Percentiles rank a stretch among this genome's conserved stretches.
Evolutionary conservation across 2,888 invertebrate species (phyloP).

Genomic region (Isoperla grammatica): DNA sequence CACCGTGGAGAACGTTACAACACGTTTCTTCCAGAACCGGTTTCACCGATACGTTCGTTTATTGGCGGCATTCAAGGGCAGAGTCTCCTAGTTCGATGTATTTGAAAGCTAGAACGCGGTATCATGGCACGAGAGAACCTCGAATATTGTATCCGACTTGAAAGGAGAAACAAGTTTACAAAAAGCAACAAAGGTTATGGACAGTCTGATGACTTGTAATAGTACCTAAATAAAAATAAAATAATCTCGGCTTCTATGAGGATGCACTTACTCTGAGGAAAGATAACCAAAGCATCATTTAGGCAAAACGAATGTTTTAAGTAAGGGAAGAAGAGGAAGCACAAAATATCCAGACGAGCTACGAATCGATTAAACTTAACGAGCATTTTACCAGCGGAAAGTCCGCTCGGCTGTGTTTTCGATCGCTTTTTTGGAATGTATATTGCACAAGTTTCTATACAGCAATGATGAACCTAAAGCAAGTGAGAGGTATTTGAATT

Average conservation of each 20-base stretch:
- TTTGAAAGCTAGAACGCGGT: too few relatives aligned
- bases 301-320: conserved; percentile 17
- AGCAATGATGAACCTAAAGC: conserved; percentile 2
- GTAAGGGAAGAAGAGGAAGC: conserved; percentile 11
- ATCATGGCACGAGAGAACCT: too few relatives aligned
- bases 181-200: conserved; percentile 2
- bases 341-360: conserved; percentile 14
- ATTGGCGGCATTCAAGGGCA: too few relatives aligned
- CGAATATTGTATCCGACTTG: too few relatives aligned
- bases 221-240: conserved; percentile 8
- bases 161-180: too few relatives aligned
- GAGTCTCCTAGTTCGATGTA: too few relatives aligned
- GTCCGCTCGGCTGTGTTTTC: conserved; percentile 6
- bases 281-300: neutral
- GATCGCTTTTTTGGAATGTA: conserved; percentile 15
- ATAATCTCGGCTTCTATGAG: conserved; percentile 1
- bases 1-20: too few relatives aligned
- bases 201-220: conserved; percentile 12
- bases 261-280: neutral
- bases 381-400: conserved; percentile 2
- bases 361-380: conserved; percentile 1
- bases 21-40: too few relatives aligned
- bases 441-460: conserved; percentile 10
- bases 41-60: too few relatives aligned
- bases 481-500: neutral